Base-by-base conservation (phyloP, 2,797 vertebrate genomes). In the Thalassophryne amazonica region DNA sequence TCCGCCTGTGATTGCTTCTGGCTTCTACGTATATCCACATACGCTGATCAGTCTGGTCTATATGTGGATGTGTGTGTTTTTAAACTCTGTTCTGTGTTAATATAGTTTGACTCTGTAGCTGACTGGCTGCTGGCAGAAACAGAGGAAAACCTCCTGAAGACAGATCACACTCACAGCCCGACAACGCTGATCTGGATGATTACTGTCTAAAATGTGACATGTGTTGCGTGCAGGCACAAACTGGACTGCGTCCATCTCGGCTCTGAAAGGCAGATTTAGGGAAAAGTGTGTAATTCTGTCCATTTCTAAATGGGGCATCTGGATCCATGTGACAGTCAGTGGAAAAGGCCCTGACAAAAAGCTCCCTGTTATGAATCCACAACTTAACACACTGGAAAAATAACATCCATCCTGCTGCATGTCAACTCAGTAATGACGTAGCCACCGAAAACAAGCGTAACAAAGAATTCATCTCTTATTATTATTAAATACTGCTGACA, bases 171-270 rank as follows among this genome's bases (percentile, higher is more conserved):
- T 60, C 17, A 19, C 18, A 43, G 41, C 12, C 47, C 12, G 33
- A 51, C 38, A 76, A 49, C 30, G 30, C 31, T 3, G 3, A 59
- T 31, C 17, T 28, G 54, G 29, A 55, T 49, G 16, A 65, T 45
- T 56, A 58, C 42, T 74, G 69, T 74, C 45, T 75, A 19, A 61
- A 78, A 73, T 49, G 52, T 45, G 41, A 63, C 29, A 39, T 60
- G 39, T 45, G 35, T 24, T 34, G 35, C 48, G 19, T 27, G 37
- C 20, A 40, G 27, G 39, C 36, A 35, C 24, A 46, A 1, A 15
- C 46, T 56, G 41, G 52, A 70, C 37, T 53, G 7, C 12, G 36
- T 47, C 52, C 25, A 52, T 54, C 1, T 2, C 27, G 59, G 55
- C 45, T 60, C 69, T 45, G n/a, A 60, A 60, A 57, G 31, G 62